Evolutionary conservation across 2,113 vertebrate species (phyloP), one percentile per base, ranked within the genome.

Genomic region (Solea solea): DNA sequence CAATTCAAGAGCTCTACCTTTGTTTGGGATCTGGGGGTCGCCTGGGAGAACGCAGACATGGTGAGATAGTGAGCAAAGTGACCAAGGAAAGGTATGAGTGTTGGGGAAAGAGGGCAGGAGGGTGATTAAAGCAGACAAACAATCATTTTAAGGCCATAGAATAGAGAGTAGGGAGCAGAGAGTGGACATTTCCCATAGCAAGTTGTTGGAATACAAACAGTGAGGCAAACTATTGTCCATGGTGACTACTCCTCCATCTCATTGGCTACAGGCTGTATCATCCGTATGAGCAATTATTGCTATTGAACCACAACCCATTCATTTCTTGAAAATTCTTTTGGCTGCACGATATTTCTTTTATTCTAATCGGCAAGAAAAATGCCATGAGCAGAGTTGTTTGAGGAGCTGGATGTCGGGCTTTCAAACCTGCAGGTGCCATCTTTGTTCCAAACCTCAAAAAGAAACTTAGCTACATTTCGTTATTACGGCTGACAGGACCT

Each of bases 1-100:
- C 90, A 91, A 92, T 93, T 92, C 67, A 75, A 90, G 84, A 91
- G 88, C 81, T 72, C 84, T 72, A 83, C 82, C 87, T 91, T 92
- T 92, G 89, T 93, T 86, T 87, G 83, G 85, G 74, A 86, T 91
- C 80, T 74, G 76, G 82, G 82, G 82, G 80, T 82, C 70, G 83
- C 83, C 80, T 16, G 77, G 85, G 88, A 83, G 86, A 86, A 85
- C 62, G 51, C 69, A 76, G 84, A 81, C 74, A 56, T 52, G 82
- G 75, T 27, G 27, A 71, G 77, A 69, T 49, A 7, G 65, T 45
- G 72, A 68, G 53, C 13, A 28, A 63, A 48, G 64, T 34, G 21
- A 74, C 68, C 28, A 1, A 49, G 69, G 58, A 64, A 75, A 83
- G 72, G 73, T 66, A 45, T 59, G 72, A 71, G 49, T 2, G 52